Percentiles rank a stretch among this genome's conserved stretches.
These are phyloP conservation scores for Saimiri boliviensis DNA, from an alignment of 2,113 vertebrate species.

Conservation along the genomic window DNA sequence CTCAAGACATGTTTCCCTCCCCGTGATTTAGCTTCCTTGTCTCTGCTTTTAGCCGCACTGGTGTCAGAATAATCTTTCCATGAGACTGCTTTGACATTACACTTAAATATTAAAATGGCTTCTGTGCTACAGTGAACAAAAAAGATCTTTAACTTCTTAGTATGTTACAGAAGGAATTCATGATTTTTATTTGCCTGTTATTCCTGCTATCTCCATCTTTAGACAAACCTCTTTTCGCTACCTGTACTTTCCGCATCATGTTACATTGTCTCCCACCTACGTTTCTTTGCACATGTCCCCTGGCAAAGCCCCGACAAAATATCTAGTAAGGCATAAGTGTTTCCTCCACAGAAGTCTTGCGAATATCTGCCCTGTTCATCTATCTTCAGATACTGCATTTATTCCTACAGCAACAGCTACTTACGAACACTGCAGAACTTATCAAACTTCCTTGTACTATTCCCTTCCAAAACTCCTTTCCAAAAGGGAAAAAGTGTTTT, in stretches of 20 bases:
- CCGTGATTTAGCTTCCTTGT: neutral
- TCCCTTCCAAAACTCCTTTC: neutral
- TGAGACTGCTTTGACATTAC: neutral
- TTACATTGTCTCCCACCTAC: fast-evolving
- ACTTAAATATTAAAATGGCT: neutral
- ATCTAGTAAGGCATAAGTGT: neutral
- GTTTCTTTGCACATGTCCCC: neutral
- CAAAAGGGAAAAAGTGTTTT: neutral
- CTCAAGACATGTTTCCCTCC: neutral
- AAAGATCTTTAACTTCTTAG: neutral
- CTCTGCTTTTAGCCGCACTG: neutral
- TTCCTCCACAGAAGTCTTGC: neutral
- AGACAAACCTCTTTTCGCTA: neutral
- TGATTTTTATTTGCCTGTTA: neutral
- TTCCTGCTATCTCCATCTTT: neutral
- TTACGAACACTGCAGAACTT: neutral
- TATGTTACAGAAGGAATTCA: neutral
- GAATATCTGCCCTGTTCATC: fast-evolving
- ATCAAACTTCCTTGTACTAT: neutral
- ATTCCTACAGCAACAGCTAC: neutral
- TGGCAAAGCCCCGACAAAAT: neutral
- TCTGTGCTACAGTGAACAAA: neutral
- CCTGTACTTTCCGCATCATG: neutral
- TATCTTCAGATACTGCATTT: neutral
- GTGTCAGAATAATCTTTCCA: neutral